Evolutionary conservation across 2,888 invertebrate species (phyloP), one percentile per base, ranked within the genome.

Genomic region (Hartigia nigra): DNA sequence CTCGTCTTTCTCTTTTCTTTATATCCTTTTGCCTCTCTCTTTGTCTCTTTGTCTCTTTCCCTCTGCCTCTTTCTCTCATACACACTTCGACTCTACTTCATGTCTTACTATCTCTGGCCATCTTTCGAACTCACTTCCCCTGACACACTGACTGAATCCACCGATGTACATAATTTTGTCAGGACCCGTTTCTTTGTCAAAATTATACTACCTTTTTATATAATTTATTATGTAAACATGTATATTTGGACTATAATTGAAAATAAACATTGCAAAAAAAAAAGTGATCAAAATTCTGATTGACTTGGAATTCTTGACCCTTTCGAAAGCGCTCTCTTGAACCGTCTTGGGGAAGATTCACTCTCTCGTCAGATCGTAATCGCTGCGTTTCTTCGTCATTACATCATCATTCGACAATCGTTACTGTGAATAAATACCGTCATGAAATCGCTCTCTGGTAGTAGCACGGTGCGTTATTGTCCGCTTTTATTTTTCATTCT

Each of bases 161-260:
- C 89, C 87, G 89, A 90, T 90, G 90, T 90, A 90, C 87, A 90
- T 90, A 90, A 88, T 86, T 88, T 87, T 88, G 88, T 88, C 86
- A 55, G 55, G 55, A 55, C 55, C 55, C 55, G 55, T 37, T 55
- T 75, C 86, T 88, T 88, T 89, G 88, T 90, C 90, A 89, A 89
- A 90, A 90, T 89, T 89, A 90, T 86, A 89, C 88, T 87, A 89
- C 55, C 55, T 89, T 90, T 90, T 90, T 90, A 90, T 90, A 90
- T 90, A 90, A 90, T 89, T 90, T 90, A 90, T 89, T 90, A 90
- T 90, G 90, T 90, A 90, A 90, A 90, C 90, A 90, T 90, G 90
- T 90, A 90, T 90, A 90, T 90, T 90, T 90, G 89, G 89, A 90
- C 89, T 89, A 90, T 87, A 89, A 88, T 86, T 90, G 89, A 89